Conservation (phyloP, 2,888 invertebrate species). For the Saturnia japonica region DNA sequence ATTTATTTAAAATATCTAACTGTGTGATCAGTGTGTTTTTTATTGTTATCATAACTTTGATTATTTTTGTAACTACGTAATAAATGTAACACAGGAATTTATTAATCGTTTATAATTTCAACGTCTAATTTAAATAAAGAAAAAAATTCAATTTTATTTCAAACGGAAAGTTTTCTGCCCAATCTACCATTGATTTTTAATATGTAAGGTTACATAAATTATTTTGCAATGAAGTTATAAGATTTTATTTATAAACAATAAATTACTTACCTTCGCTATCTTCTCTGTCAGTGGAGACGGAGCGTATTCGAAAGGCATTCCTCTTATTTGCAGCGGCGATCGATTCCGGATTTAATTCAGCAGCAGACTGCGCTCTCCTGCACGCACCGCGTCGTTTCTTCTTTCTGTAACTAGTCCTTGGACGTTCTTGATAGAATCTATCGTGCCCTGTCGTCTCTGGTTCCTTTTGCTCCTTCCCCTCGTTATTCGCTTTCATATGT, state of each 20-base stretch:
- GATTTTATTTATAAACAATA: neutral
- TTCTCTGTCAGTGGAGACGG: conserved; percentile 84
- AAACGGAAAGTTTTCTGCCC: neutral
- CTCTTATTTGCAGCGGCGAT: conserved; percentile 85
- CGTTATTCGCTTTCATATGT: conserved; percentile 83
- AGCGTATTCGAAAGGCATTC: conserved; percentile 83
- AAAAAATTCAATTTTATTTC: neutral
- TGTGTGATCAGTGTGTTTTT: no score
- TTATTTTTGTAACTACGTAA: no score
- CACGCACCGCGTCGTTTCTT: conserved; percentile 83
- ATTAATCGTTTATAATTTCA: no score
- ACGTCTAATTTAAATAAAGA: neutral
- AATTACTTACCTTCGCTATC: conserved; percentile 73
- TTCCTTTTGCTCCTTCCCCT: conserved; percentile 77
- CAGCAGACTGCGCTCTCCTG: conserved; percentile 85
- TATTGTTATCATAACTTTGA: no score
- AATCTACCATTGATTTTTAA: neutral
- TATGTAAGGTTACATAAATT: no score
- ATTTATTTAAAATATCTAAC: no score
- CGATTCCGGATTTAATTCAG: conserved; percentile 84
- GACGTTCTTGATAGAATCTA: conserved; percentile 87
- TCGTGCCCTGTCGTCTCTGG: conserved; percentile 90
- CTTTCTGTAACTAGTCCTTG: conserved; percentile 75
- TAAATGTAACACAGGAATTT: no score
- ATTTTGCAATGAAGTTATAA: no score